Evolutionary conservation across 2,797 vertebrate genomes (phyloP).

Genomic region (Malacoraja senta): DNA sequence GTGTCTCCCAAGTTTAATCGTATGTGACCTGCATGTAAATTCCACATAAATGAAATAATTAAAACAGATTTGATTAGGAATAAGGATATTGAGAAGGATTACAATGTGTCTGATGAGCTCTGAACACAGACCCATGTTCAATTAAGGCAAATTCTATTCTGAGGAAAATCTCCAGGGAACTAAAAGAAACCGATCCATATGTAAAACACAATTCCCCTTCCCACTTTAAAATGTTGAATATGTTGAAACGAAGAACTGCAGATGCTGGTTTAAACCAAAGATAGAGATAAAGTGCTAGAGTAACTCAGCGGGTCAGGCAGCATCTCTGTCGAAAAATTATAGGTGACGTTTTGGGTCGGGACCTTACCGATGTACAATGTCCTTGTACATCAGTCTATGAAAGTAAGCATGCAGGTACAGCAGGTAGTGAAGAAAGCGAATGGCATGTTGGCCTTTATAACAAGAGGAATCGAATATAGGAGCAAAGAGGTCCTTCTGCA

Average conservation of each 20-base stretch:
- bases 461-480: too few relatives aligned
- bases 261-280: too few relatives aligned
- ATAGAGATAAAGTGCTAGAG: too few relatives aligned
- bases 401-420: too few relatives aligned
- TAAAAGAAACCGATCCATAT: not conserved
- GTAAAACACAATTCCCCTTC: not conserved
- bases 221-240: not conserved
- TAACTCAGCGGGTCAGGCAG: not conserved
- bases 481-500: too few relatives aligned
- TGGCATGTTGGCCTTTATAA: too few relatives aligned
- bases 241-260: not conserved
- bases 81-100: not conserved
- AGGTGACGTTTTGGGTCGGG: not conserved
- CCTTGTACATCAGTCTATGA: too few relatives aligned
- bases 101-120: not conserved
- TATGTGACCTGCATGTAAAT: not conserved
- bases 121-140: not conserved
- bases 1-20: not conserved
- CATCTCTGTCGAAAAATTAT: not conserved
- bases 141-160: not conserved
- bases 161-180: not conserved
- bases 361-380: too few relatives aligned
- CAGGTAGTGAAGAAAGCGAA: too few relatives aligned
- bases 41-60: constrained; percentile 20
- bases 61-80: constrained; percentile 14